Evolutionary conservation across 2,113 vertebrate species (phyloP).

Genomic region (Lepus timidus): DNA sequence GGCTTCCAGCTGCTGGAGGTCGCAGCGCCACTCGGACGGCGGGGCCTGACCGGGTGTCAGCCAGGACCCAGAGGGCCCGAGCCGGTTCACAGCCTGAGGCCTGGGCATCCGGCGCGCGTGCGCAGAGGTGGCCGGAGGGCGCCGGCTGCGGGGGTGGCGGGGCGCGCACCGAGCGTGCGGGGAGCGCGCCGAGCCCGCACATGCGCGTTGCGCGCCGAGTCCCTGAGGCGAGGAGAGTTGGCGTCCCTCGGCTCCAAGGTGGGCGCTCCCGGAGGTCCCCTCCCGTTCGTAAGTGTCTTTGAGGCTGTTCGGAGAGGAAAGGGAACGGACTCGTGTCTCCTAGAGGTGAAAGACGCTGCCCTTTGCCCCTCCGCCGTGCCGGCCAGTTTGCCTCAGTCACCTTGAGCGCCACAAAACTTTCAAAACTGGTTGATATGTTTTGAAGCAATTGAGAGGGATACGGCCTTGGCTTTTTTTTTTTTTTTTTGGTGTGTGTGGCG

Average conservation of each 20-base stretch:
- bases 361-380: too few species aligned
- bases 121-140: background rate
- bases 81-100: background rate
- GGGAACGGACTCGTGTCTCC: background rate
- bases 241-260: background rate
- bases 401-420: conserved; percentile 69
- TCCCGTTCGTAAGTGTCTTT: background rate
- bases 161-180: background rate
- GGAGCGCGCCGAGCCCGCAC: conserved; percentile 42
- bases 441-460: background rate
- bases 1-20: background rate
- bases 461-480: conserved; percentile 5
- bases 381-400: background rate
- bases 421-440: background rate
- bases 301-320: background rate
- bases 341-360: background rate
- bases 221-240: background rate
- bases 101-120: conserved; percentile 6
- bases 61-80: fast-evolving
- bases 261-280: background rate
- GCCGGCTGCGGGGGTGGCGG: fast-evolving
- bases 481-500: too few species aligned
- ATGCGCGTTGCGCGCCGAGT: conserved; percentile 54
- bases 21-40: background rate
- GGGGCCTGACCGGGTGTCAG: fast-evolving